These are phyloP conservation scores for Hydropotes inermis DNA, from an alignment of 2,113 vertebrate species.

Conservation along the genomic window DNA sequence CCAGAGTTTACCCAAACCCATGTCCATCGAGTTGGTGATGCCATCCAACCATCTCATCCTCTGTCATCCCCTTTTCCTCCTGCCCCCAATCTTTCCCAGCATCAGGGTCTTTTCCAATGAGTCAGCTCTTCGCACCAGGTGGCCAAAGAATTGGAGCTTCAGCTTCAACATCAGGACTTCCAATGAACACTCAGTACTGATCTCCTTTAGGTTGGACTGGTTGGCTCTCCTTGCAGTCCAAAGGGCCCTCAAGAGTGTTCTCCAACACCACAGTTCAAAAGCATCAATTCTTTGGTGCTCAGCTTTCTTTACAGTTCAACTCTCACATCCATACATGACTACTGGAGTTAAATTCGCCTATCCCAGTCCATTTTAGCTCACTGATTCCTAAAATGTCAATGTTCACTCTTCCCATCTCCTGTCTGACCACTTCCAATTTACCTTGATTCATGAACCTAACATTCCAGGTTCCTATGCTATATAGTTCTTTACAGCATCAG, in stretches of 20 bases:
- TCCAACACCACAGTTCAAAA: neutral
- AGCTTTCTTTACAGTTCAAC: neutral
- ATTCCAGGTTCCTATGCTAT: neutral
- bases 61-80: neutral
- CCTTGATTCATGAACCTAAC: neutral
- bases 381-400: neutral
- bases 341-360: neutral
- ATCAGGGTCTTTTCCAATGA: neutral
- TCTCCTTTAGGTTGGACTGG: neutral
- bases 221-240: neutral
- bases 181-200: neutral
- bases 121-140: neutral
- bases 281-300: neutral
- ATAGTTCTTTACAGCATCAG: neutral
- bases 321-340: neutral
- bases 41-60: neutral
- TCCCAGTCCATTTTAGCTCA: neutral
- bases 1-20: neutral
- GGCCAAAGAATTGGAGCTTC: neutral
- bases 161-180: neutral
- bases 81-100: neutral
- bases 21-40: fast-evolving
- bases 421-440: neutral
- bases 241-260: neutral
- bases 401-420: neutral